Evolutionary conservation across 2,888 invertebrate species (phyloP), one percentile per base, ranked within the genome.

Genomic region (Eurytoma californica): DNA sequence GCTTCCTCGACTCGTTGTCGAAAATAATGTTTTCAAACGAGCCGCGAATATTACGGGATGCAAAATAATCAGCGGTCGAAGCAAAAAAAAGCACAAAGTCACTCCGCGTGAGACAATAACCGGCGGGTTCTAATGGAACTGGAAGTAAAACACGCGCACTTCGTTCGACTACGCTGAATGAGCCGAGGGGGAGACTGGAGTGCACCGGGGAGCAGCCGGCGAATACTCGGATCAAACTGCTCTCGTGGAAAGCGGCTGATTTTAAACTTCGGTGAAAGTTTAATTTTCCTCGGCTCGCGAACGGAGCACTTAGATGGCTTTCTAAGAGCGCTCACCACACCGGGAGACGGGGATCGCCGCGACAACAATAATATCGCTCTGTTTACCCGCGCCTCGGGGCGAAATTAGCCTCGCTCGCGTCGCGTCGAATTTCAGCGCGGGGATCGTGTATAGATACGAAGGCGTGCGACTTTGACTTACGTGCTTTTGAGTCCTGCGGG

Each of bases 181-280:
- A 39, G 39, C 13, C 53, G 3, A 16, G 53, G 24, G 53, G 16
- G 12, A 4, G 53, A 24, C 14, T 53, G n/a, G 3, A 16, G 53
- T 53, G 53, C 53, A 16, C 53, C 16, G 24, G 53, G 16, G 12
- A 4, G 53, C n/a, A 53, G 1, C 53, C 39, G 53, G n/a, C n/a
- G 53, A n/a, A 53, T 16, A n/a, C 53, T 53, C 16, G 16, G 53
- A 39, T 7, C 39, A 53, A 14, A 53, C 53, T 53, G 24, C 61
- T 13, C 61, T 13, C 61, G 16, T 16, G 30, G 61, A 47, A n/a
- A 18, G 18, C 63, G 63, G 5, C 61, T 13, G 47, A 13, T 63
- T 47, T 63, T 39, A 39, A 39, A 63, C 30, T 63, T 63, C 12
- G 47, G 63, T 63, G 30, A 72, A 57, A 72, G n/a, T 49, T 30